Percentiles rank a stretch among this genome's conserved stretches.
These are phyloP conservation scores for Condylura cristata DNA, from an alignment of 2,113 vertebrate genomes.

Conservation along the genomic window DNA sequence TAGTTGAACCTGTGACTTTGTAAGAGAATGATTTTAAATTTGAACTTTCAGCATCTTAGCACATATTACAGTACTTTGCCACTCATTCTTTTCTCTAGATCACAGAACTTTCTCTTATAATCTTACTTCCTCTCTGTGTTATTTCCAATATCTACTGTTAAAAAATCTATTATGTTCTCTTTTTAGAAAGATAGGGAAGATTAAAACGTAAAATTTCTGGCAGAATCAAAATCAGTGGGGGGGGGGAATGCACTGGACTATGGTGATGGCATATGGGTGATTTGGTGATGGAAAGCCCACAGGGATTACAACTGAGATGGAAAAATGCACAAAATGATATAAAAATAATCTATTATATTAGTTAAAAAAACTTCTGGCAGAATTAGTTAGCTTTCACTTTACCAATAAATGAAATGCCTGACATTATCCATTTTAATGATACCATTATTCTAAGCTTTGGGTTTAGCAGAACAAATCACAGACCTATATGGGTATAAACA, in stretches of 20 bases:
- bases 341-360: too few species aligned
- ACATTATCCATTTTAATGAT: not conserved
- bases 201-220: not conserved
- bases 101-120: not conserved
- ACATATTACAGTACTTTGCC: not conserved
- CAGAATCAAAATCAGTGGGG: too few species aligned
- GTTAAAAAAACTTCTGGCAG: not conserved
- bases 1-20: not conserved
- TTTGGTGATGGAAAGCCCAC: too few species aligned
- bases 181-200: not conserved
- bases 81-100: not conserved
- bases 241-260: too few species aligned
- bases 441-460: not conserved
- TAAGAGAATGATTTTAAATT: not conserved
- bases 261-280: too few species aligned
- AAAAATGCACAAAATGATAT: too few species aligned
- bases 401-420: not conserved
- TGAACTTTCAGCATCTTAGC: not conserved
- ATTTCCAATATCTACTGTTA: slow-evolving; percentile 6
- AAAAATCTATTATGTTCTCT: not conserved
- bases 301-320: too few species aligned
- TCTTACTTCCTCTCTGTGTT: not conserved
- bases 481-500: not conserved
- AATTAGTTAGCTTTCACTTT: not conserved
- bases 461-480: slow-evolving; percentile 3